phyloP scores from a whole-genome alignment of 2,888 invertebrate species.

The Lumbricus terrestris region DNA sequence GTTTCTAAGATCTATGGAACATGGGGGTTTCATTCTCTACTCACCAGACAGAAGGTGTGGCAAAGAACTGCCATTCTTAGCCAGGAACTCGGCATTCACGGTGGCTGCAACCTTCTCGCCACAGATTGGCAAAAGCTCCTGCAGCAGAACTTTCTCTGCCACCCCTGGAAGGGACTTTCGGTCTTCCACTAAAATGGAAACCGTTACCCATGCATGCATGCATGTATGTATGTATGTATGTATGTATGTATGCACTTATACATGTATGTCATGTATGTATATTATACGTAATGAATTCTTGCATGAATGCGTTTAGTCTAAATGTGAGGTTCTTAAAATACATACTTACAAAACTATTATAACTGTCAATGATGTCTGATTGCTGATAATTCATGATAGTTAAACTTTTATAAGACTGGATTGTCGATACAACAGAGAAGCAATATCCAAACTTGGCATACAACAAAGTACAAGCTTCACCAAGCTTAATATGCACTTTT shows the following conservation, averaged over 20 bases:
- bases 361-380: neutral
- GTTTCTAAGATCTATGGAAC: neutral
- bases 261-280: too few species aligned
- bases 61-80: neutral
- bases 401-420: neutral
- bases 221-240: too few species aligned
- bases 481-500: too few species aligned
- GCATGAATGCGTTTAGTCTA: too few species aligned
- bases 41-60: neutral
- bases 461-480: too few species aligned
- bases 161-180: slow-evolving; percentile 43
- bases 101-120: neutral
- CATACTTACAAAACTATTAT: too few species aligned
- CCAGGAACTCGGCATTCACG: neutral
- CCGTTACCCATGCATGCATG: neutral
- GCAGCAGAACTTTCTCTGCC: slow-evolving; percentile 57
- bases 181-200: slow-evolving; percentile 36
- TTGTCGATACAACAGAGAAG: neutral
- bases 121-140: slow-evolving; percentile 50
- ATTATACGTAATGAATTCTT: too few species aligned
- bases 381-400: neutral
- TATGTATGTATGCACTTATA: neutral
- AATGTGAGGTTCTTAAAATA: too few species aligned
- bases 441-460: too few species aligned
- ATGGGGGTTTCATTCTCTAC: neutral